A percentile compares a stretch with the other conserved stretches of the same genome.
Conservation (phyloP, 2,888 invertebrate species). For the Aphodius granarius region DNA sequence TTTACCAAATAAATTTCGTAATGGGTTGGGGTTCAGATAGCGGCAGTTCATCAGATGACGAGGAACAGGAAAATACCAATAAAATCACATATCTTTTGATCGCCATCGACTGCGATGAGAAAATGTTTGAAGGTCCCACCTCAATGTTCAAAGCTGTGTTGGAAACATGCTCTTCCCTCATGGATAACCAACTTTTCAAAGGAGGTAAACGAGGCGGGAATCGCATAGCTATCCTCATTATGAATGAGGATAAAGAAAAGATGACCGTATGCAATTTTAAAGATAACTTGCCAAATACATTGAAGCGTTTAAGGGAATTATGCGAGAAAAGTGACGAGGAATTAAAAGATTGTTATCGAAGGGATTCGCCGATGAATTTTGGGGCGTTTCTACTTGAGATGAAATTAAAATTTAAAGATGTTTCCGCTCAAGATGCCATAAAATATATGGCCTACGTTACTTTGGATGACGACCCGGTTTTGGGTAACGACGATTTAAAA, state of each 20-base stretch:
- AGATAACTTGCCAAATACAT: constrained; percentile 28
- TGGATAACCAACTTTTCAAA: constrained; percentile 40
- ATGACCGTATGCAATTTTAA: constrained; percentile 36
- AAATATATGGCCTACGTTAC: constrained; percentile 42
- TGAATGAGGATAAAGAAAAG: constrained; percentile 38
- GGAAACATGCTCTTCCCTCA: constrained; percentile 39
- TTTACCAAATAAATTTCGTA: too few relatives aligned
- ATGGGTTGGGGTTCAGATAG: constrained; percentile 21
- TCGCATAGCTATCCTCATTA: constrained; percentile 40
- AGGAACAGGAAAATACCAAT: constrained; percentile 27
- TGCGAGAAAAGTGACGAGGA: constrained; percentile 33
- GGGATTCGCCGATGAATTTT: constrained; percentile 38
- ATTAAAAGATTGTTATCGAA: constrained; percentile 35
- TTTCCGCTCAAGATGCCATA: constrained; percentile 26
- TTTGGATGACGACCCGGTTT: constrained; percentile 43
- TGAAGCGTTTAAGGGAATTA: constrained; percentile 21
- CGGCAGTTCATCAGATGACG: constrained; percentile 25
- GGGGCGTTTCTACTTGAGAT: constrained; percentile 40
- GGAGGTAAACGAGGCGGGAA: constrained; percentile 36
- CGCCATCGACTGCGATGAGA: constrained; percentile 42
- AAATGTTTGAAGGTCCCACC: constrained; percentile 39
- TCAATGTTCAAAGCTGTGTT: constrained; percentile 40
- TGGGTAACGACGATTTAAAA: constrained; percentile 36
- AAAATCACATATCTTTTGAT: constrained; percentile 43
- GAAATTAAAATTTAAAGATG: constrained; percentile 40